These are phyloP conservation scores for Ectropis crepuscularia DNA, from an alignment of 2,888 invertebrate species.

Conservation along the genomic window DNA sequence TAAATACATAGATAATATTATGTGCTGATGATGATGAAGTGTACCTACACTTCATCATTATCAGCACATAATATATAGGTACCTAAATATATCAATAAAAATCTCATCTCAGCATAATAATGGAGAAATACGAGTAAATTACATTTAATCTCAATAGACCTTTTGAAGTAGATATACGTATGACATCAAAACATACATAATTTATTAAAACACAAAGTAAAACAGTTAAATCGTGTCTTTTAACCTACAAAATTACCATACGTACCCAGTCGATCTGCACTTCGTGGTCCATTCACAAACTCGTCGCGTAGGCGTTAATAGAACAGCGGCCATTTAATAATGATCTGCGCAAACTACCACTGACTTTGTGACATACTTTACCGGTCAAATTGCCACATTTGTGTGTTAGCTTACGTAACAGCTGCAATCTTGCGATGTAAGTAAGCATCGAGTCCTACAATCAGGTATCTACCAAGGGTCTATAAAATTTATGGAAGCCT, in stretches of 20 bases:
- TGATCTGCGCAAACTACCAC: slow-evolving; percentile 37
- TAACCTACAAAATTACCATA: slow-evolving; percentile 8
- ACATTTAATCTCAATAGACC: too few relatives aligned
- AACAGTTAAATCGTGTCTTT: background rate
- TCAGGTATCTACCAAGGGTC: too few relatives aligned
- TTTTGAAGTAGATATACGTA: too few relatives aligned
- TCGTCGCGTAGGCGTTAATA: slow-evolving; percentile 63
- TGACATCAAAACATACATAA: too few relatives aligned
- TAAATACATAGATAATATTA: too few relatives aligned
- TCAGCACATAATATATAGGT: too few relatives aligned
- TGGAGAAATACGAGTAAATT: too few relatives aligned
- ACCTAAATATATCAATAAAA: too few relatives aligned
- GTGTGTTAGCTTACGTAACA: slow-evolving; percentile 3
- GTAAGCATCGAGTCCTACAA: background rate
- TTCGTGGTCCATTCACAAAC: slow-evolving; percentile 71
- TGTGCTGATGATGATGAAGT: too few relatives aligned
- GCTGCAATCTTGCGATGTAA: background rate
- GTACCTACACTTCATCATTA: too few relatives aligned
- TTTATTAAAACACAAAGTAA: too few relatives aligned
- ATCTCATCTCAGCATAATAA: too few relatives aligned
- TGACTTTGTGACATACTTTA: slow-evolving; percentile 34
- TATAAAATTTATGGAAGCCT: slow-evolving; percentile 6
- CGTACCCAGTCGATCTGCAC: slow-evolving; percentile 5
- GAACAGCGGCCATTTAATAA: slow-evolving; percentile 52
- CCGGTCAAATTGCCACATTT: slow-evolving; percentile 15